Evolutionary conservation across 2,797 vertebrate species (phyloP), one percentile per base, ranked within the genome.

Genomic region (Trachurus trachurus): DNA sequence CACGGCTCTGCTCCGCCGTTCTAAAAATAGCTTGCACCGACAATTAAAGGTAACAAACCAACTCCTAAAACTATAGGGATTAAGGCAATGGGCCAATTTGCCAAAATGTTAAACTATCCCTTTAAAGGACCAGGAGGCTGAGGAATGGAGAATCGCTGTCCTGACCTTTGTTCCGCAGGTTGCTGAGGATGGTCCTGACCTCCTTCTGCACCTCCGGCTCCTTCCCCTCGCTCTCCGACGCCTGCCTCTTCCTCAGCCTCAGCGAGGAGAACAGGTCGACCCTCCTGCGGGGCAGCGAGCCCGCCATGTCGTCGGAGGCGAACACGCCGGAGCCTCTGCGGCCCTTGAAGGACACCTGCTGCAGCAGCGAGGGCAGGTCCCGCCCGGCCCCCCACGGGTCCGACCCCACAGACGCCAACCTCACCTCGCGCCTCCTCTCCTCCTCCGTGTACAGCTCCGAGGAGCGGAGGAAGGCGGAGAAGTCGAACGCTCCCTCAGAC

Each of bases 191-290:
- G 0, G 82, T 92, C 83, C 86, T 89, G 63, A 96, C 81, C 70
- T 96, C 94, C 72, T 89, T 89, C 12, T 92, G 88, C 12, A 4
- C 58, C 70, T 91, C 89, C 19, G 76, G 70, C 37, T 87, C 86
- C 58, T 68, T 83, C 34, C 62, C 61, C 16, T 86, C 73, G 1
- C 45, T 78, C 60, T 58, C 70, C 0, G 81, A 86, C 40, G 31
- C 62, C 71, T 79, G 53, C 60, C 62, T 90, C 87, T 90, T 95
- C 83, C 83, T 95, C 66, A 95, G 82, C 83, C 96, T 92, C 74
- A 96, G 75, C 12, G 97, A 96, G 9, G 97, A 96, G 88, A 96
- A 96, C 21, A 95, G 71, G 21, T 90, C 88, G 13, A 93, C 53
- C 67, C 85, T 96, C 71, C 88, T 87, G 45, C 90, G 92, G 0